Evolutionary conservation across 92 coral and sea anemone genomes (phyloP).

Genomic region (Ricordea florida): DNA sequence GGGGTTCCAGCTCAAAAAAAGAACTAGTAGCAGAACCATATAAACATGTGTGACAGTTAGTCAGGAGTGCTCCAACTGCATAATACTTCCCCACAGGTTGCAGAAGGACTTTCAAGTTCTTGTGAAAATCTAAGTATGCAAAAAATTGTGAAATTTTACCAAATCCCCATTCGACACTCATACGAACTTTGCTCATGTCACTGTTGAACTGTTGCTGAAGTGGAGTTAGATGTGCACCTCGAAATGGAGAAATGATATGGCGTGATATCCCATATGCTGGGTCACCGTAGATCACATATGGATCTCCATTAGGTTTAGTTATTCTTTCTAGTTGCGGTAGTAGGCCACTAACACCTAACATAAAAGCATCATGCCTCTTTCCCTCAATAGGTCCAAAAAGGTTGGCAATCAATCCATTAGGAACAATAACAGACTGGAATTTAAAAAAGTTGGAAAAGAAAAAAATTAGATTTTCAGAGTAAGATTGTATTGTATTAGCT

Average conservation of each 20-base stretch:
- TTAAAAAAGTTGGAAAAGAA: neutral
- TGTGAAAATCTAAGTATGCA: conserved; percentile 28
- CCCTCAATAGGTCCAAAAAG: conserved; percentile 61
- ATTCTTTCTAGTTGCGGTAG: neutral
- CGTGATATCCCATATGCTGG: conserved; percentile 57
- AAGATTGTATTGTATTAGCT: no score
- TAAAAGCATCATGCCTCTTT: conserved; percentile 54
- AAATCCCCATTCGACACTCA: conserved; percentile 55
- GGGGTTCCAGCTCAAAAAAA: conserved; percentile 44
- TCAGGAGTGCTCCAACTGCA: conserved; percentile 23
- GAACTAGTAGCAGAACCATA: conserved; percentile 42
- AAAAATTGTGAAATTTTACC: conserved; percentile 36
- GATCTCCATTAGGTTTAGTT: conserved; percentile 32
- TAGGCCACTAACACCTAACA: conserved; percentile 45
- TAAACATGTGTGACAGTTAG: conserved; percentile 38
- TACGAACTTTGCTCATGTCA: conserved; percentile 31
- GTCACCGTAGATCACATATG: conserved; percentile 50
- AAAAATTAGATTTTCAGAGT: neutral
- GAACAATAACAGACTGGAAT: conserved; percentile 49
- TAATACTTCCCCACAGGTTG: conserved; percentile 46
- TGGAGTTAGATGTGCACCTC: conserved; percentile 31
- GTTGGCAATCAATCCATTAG: conserved; percentile 50
- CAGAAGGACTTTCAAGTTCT: conserved; percentile 37
- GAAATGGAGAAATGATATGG: conserved; percentile 37
- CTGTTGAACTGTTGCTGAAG: conserved; percentile 27